Conservation (phyloP, 2,888 invertebrate species). For the Neria commutata region DNA sequence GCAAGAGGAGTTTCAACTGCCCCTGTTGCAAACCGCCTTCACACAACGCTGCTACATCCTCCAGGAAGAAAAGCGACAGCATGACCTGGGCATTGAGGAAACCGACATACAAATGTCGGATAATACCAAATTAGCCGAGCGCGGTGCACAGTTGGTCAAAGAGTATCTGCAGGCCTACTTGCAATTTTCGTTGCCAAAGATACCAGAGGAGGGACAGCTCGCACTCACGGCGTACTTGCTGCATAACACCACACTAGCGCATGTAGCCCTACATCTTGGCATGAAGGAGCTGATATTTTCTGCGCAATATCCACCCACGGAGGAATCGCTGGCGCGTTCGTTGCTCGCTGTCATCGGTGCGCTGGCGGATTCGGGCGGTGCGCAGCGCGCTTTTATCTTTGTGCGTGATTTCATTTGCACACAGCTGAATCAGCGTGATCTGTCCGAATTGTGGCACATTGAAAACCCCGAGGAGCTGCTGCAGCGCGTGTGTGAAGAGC, state of each 20-base stretch:
- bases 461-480: slow-evolving; percentile 78
- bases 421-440: slow-evolving; percentile 81
- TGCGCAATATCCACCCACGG: slow-evolving; percentile 68
- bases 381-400: slow-evolving; percentile 73
- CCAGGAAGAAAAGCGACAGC: slow-evolving; percentile 72
- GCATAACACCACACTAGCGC: slow-evolving; percentile 65
- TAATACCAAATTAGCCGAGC: slow-evolving; percentile 72
- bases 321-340: slow-evolving; percentile 70
- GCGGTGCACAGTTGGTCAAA: slow-evolving; percentile 72
- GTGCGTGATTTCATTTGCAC: slow-evolving; percentile 87
- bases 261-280: slow-evolving; percentile 78
- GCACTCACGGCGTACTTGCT: slow-evolving; percentile 66
- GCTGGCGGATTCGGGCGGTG: slow-evolving; percentile 70
- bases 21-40: slow-evolving; percentile 76
- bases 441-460: slow-evolving; percentile 85
- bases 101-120: slow-evolving; percentile 67
- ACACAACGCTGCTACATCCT: slow-evolving; percentile 79
- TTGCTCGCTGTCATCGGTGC: slow-evolving; percentile 85
- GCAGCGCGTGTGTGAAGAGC: slow-evolving; percentile 67
- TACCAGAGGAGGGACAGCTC: slow-evolving; percentile 78
- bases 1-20: slow-evolving; percentile 79
- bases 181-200: slow-evolving; percentile 71
- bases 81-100: slow-evolving; percentile 72
- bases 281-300: slow-evolving; percentile 81
- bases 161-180: slow-evolving; percentile 73